Conservation (phyloP, 2,888 invertebrate species). For the Zootermopsis nevadensis region DNA sequence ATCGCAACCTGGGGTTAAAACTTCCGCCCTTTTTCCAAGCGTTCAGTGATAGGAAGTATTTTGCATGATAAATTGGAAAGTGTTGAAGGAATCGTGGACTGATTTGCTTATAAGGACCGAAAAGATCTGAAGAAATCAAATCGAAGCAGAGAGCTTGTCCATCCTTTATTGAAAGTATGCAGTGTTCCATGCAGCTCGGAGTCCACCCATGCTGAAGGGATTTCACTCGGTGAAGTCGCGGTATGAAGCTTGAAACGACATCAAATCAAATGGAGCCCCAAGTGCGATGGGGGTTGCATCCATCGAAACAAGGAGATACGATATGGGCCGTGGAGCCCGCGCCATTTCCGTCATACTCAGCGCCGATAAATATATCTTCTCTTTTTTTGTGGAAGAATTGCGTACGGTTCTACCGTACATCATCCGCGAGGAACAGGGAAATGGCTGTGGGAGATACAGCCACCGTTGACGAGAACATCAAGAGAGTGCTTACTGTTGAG, state of each 20-base stretch:
- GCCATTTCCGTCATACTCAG: background rate
- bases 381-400: background rate
- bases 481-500: too few relatives aligned
- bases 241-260: background rate
- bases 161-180: background rate
- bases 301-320: background rate
- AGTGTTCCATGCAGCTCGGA: background rate
- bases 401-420: background rate
- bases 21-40: too few relatives aligned
- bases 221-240: background rate
- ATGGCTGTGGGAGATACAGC: background rate
- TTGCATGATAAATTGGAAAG: too few relatives aligned
- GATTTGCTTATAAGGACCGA: too few relatives aligned
- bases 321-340: background rate
- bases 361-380: conserved; percentile 8
- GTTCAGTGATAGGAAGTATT: too few relatives aligned
- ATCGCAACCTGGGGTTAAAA: too few relatives aligned
- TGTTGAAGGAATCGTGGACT: too few relatives aligned
- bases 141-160: too few relatives aligned
- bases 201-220: background rate
- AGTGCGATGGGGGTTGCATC: background rate
- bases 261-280: background rate
- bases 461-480: too few relatives aligned
- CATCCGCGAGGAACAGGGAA: background rate
- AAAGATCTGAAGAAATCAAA: too few relatives aligned